phyloP scores from a whole-genome alignment of 2,797 vertebrate species.

The Tauraco hartlaubi region DNA sequence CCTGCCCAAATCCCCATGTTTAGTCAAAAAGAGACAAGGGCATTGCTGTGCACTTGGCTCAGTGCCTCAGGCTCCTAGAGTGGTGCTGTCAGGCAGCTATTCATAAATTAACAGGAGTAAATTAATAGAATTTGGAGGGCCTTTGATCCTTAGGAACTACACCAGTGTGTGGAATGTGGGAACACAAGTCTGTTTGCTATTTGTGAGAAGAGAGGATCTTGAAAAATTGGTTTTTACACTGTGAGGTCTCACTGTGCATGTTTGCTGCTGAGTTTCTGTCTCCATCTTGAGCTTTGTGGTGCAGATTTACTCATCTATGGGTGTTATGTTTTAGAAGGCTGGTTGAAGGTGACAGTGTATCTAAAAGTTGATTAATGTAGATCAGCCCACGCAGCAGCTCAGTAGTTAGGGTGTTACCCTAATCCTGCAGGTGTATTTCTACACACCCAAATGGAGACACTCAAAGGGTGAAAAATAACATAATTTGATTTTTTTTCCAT shows the following conservation, averaged over 20 bases:
- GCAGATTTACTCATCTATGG: neutral
- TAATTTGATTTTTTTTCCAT: neutral
- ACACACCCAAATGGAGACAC: neutral
- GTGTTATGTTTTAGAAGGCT: neutral
- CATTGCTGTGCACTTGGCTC: neutral
- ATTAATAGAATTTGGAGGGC: neutral
- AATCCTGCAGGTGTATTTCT: neutral
- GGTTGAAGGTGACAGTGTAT: neutral
- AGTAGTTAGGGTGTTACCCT: neutral
- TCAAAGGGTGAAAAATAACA: neutral
- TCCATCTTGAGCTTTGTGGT: neutral
- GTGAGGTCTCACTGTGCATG: neutral
- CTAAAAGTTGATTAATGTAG: neutral
- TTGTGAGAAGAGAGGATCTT: neutral
- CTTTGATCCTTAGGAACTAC: slow-evolving; percentile 4
- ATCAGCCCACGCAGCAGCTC: neutral
- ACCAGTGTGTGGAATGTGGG: neutral
- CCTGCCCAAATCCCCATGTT: neutral
- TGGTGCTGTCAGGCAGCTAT: slow-evolving; percentile 6
- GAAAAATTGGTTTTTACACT: slow-evolving; percentile 5
- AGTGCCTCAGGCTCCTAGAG: neutral
- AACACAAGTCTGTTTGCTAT: neutral
- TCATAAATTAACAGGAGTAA: neutral
- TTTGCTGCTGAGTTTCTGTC: neutral
- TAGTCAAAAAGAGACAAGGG: neutral